A percentile compares a stretch with the other conserved stretches of the same genome.
These are phyloP conservation scores for Vulpes lagopus DNA, from an alignment of 2,113 vertebrate species.

Conservation along the genomic window DNA sequence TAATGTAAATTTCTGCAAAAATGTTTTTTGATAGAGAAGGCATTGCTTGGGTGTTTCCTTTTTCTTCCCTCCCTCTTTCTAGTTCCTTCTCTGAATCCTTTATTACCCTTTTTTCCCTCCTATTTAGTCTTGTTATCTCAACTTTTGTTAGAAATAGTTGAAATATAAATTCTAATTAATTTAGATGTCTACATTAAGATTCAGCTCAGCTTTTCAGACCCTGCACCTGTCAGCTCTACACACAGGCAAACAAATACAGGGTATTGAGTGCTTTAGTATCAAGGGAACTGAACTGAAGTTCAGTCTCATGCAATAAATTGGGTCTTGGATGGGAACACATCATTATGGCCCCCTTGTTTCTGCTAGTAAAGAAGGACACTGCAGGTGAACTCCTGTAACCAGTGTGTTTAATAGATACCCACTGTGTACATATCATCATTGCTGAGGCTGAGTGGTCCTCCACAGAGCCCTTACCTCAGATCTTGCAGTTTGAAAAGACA, in stretches of 20 bases:
- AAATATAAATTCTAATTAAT: slow-evolving; percentile 1
- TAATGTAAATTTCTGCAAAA: slow-evolving; percentile 22
- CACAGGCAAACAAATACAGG: neutral
- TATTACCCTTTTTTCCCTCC: slow-evolving; percentile 9
- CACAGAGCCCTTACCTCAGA: neutral
- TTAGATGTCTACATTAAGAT: neutral
- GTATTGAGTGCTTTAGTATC: neutral
- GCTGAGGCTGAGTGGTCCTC: neutral
- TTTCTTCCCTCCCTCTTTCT: neutral
- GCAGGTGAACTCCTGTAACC: neutral
- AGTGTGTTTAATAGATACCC: neutral
- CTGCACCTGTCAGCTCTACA: neutral
- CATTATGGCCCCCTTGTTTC: neutral
- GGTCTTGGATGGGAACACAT: neutral
- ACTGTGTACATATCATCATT: neutral
- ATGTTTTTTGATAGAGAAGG: neutral
- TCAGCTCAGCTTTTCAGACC: neutral
- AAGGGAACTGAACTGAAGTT: neutral
- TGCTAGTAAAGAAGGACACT: neutral
- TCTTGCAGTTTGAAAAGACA: slow-evolving; percentile 10
- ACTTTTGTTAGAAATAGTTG: slow-evolving; percentile 31
- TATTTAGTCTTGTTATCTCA: neutral
- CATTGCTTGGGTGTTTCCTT: neutral
- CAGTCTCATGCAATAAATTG: neutral
- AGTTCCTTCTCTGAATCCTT: neutral